phyloP scores from a whole-genome alignment of 2,113 vertebrate species.

The Actenoides hombroni region DNA sequence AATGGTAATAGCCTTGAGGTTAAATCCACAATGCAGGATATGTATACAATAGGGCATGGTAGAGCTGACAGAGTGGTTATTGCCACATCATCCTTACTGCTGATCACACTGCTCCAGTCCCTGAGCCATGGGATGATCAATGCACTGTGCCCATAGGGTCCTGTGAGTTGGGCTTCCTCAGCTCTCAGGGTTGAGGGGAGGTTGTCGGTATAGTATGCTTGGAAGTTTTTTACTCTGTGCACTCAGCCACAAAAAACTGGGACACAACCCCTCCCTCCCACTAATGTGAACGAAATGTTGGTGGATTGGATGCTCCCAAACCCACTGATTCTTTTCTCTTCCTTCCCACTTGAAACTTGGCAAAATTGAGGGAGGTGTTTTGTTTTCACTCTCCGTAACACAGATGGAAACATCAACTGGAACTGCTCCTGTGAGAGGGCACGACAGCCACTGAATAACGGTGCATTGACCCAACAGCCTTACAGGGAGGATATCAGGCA shows the following conservation, averaged over 20 bases:
- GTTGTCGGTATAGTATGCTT: neutral
- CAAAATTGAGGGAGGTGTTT: neutral
- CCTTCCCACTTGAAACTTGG: neutral
- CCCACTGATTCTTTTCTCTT: neutral
- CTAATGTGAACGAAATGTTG: fast-evolving
- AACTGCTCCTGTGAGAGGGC: neutral
- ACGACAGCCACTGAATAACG: fast-evolving
- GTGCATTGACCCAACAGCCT: neutral
- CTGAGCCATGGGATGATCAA: neutral
- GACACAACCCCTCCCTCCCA: fast-evolving
- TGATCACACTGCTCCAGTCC: neutral
- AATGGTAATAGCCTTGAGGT: slow-evolving; percentile 30
- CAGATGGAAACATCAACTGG: neutral
- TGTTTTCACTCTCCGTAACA: neutral
- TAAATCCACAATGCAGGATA: neutral
- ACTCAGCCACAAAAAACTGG: neutral
- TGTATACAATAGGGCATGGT: neutral
- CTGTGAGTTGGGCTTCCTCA: neutral
- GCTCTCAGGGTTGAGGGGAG: neutral
- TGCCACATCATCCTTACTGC: neutral
- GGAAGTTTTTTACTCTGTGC: neutral
- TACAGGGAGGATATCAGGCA: neutral
- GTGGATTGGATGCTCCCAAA: neutral
- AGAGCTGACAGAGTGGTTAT: neutral
- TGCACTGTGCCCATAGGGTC: neutral